Base-by-base conservation (phyloP, 1,140 invertebrate species). In the Dendrolimus kikuchii region DNA sequence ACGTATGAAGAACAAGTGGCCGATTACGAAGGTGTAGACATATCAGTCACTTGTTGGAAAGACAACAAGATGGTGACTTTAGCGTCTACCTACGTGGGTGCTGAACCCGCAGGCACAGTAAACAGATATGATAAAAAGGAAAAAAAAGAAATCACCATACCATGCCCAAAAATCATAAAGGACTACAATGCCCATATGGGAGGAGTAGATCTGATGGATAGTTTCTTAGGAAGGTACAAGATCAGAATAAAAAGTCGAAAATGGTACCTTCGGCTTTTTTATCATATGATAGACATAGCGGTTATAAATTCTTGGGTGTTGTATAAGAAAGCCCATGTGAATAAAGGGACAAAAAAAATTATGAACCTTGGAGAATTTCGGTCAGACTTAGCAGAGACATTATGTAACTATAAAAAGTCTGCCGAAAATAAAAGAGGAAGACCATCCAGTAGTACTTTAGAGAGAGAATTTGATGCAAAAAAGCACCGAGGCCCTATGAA, bases 231-330 rank as follows among this genome's bases (percentile, higher is more conserved):
- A 9, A 37, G 53, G 5, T 55, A 48, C 40, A 38, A n/a, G 6
- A 55, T 50, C 8, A 38, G 48, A 40, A 9, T 50, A 8, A 50
- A 50, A 40, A 50, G 48, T 8, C 48, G 4, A 62, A 76, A 72
- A 58, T 77, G 70, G 69, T 70, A 75, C 41, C 54, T 70, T 38
- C 54, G 64, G 36, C 61, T 76, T 37, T 53, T 40, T 53, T 53
- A 53, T 39, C 51, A 42, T 45, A 46, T 51, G 44, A 40, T 51
- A 6, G 42, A 47, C 49, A 56, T 51, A 44, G 49, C 45, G 23
- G 41, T 49, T 5, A 44, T 45, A 38, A 55, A 51, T 51, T 49
- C 47, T 38, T 55, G 53, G 41, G 51, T 53, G 43, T 37, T 53
- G 5, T 53, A 53, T 40, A 53, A 47, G 42, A 53, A 53, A 46